Evolutionary conservation across 2,113 vertebrate genomes (phyloP).

Genomic region (Pterocles burchelli): DNA sequence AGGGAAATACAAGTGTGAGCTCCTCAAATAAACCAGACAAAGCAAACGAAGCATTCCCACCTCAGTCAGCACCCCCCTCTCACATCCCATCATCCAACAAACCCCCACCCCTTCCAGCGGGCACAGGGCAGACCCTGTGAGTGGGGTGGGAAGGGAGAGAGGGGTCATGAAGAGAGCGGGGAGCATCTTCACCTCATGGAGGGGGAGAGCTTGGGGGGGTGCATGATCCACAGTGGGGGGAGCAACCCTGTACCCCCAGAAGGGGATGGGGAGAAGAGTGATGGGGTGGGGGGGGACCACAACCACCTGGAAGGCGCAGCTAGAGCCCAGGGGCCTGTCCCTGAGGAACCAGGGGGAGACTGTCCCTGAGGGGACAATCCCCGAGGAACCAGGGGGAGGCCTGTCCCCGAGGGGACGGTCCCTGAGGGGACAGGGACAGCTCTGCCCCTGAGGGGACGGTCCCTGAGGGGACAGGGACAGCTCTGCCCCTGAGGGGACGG

Average conservation of each 20-base stretch:
- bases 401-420: no score
- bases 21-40: background rate
- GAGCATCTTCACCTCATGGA: background rate
- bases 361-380: no score
- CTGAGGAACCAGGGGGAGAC: background rate
- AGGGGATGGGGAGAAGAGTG: background rate
- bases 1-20: background rate
- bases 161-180: background rate
- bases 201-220: no score
- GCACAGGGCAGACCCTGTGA: background rate
- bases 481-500: no score
- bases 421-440: background rate
- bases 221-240: fast-evolving
- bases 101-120: background rate
- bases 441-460: no score
- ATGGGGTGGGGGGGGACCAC: no score
- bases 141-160: background rate
- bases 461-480: no score
- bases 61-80: background rate
- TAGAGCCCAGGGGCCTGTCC: background rate
- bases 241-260: no score
- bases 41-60: background rate
- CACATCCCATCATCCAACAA: background rate
- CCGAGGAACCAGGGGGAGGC: background rate
- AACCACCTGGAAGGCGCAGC: background rate